These are phyloP conservation scores for Plutomurus gul DNA, from an alignment of 1,140 invertebrate genomes.

Conservation along the genomic window DNA sequence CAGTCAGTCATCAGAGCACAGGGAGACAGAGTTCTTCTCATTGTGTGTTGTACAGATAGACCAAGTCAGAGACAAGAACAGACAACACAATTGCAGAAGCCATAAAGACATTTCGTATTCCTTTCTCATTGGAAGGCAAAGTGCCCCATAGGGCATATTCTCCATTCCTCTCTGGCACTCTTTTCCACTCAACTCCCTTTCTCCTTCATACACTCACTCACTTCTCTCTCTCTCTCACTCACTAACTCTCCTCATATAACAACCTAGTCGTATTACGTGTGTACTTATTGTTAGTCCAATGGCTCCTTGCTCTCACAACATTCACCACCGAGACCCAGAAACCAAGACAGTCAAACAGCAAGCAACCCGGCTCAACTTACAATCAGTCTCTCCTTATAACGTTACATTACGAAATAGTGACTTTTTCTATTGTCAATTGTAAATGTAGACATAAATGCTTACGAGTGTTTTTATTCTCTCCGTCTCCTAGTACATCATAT, in stretches of 20 bases:
- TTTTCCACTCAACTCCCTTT: not conserved
- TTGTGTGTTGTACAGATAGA: not conserved
- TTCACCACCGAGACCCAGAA: too few species aligned
- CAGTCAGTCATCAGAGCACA: not conserved
- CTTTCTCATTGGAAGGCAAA: constrained; percentile 35
- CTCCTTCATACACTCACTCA: too few species aligned
- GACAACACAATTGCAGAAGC: not conserved
- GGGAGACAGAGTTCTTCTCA: not conserved
- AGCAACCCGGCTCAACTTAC: too few species aligned
- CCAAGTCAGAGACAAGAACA: not conserved
- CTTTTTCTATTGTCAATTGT: too few species aligned
- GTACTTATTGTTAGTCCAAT: not conserved
- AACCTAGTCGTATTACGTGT: not conserved
- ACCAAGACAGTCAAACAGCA: too few species aligned
- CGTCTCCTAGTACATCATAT: too few species aligned
- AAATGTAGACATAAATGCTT: too few species aligned
- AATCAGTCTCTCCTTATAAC: too few species aligned
- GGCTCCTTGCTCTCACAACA: too few species aligned
- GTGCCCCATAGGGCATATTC: constrained; percentile 38
- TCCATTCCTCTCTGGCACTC: not conserved
- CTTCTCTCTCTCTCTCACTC: not conserved
- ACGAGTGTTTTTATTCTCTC: too few species aligned
- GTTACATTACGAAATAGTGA: too few species aligned
- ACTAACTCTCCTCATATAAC: not conserved
- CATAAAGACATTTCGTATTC: constrained; percentile 42